phyloP scores from a whole-genome alignment of 2,113 vertebrate species.

The Nannospalax galili region DNA sequence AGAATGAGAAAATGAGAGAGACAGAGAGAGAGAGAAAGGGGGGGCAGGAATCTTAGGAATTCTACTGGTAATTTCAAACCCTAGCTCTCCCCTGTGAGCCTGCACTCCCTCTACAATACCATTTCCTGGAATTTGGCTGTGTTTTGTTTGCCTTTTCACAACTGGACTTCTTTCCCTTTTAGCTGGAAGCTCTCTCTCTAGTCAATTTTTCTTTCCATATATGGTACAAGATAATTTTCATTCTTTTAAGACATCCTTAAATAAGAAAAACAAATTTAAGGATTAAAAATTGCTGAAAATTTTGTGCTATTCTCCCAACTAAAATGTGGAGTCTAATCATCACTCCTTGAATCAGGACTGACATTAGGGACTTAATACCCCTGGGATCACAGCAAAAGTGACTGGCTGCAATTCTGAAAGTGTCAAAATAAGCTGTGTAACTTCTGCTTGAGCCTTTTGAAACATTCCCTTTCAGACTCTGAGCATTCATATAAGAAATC shows the following conservation, averaged over 20 bases:
- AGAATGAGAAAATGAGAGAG: no score
- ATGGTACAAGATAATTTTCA: background rate
- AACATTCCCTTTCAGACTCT: background rate
- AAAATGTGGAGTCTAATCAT: background rate
- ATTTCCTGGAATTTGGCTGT: background rate
- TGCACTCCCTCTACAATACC: background rate
- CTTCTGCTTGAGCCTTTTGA: background rate
- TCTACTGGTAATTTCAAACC: background rate
- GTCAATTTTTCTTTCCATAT: background rate
- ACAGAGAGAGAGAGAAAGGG: no score
- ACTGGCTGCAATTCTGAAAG: background rate
- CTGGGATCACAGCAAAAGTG: background rate
- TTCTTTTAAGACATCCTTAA: background rate
- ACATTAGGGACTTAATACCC: background rate
- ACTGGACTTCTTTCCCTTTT: background rate
- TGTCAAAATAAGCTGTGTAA: background rate
- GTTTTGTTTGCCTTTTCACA: background rate
- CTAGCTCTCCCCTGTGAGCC: no score
- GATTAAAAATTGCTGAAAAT: background rate
- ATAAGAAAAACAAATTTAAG: background rate
- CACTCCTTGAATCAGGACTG: background rate
- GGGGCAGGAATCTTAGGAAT: background rate
- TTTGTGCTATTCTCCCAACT: background rate
- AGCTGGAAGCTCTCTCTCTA: background rate
- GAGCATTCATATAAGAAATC: background rate